Base-by-base conservation (phyloP, 23 tunicate species). In the Styela plicata region DNA sequence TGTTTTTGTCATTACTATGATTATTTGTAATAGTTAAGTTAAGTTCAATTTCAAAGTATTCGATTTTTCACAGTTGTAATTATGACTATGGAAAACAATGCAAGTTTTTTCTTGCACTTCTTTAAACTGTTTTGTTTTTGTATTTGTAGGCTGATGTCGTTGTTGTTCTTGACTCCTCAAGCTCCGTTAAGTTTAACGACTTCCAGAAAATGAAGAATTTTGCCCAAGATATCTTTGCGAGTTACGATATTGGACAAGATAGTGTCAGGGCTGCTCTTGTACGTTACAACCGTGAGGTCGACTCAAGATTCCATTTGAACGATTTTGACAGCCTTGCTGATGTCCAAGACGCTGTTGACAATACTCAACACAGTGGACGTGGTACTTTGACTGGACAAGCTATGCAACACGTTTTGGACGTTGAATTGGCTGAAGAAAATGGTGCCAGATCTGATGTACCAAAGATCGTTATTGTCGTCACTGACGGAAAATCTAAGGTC, bases 361-460 rank as follows among this genome's bases (percentile, higher is more conserved):
- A 85, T 34, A 85, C 88, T 63, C 86, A 82, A 44, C 90, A 93
- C 80, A 81, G 67, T 63, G 98, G 98, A 35, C 64, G 90, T 30
- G 98, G 98, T 29, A 93, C 98, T 63, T 32, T 69, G 30, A 93
- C 98, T 1, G 98, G 98, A 1, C 77, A 75, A 3, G 98, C 98
- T 26, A 34, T 93, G 62, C 74, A 85, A 70, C 74, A 93, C 77
- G 93, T 83, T 21, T 62, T 81, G 19, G 89, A 93, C 52, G 77
- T 53, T 34, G 75, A 84, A 34, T 65, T 88, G 52, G 32, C 25
- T 10, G 74, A 57, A 53, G 93, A 24, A 0, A 84, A 85, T 69
- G 98, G 98, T 1, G 85, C 83, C 23, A 74, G 98, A 63, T 63
- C 80, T 61, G 98, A 53, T 2, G 93, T 84, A 34, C 89, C 88